Evolutionary conservation across 2,797 vertebrate genomes (phyloP), one percentile per base, ranked within the genome.

Genomic region (Hylomyscus alleni): DNA sequence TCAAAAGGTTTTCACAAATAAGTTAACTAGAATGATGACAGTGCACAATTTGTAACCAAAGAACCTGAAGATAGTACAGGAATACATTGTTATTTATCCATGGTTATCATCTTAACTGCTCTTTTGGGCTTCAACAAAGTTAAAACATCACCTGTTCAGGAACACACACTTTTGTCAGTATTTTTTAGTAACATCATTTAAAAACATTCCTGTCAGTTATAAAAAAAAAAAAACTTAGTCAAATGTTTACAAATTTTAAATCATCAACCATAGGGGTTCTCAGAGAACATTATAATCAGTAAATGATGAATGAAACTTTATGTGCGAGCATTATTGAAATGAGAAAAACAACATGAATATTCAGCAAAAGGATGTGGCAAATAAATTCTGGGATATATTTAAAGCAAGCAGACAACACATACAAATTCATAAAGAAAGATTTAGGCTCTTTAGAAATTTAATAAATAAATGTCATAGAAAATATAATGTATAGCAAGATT

Each of bases 161-260:
- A 69, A 87, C 1, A 95, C 13, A 58, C 15, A 29, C 12, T 91
- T 40, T 44, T 73, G 6, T 82, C 22, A 83, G 58, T 73, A 54
- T 14, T 73, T 94, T 1, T 26, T 67, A 20, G 29, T 20, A 54
- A 8, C 83, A 81, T 67, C 3, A 52, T 84, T 91, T 88, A 2
- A 73, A 52, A 80, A 40, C 0, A 29, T 37, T 47, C n/a, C 58
- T 40, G 73, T 17, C 22, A 62, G 17, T 2, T 0, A 65, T 54
- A 31, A 65, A 69, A n/a, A 69, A 4, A 15, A 72, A 37, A 2
- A 67, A 34, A 91, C 75, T 87, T 56, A 50, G 1, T 62, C 92
- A 83, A 86, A 91, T 56, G n/a, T 78, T 88, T 56, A 86, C 15
- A 90, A 90, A 89, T 87, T 69, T 77, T 76, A 19, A 91, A 24